phyloP scores from a whole-genome alignment of 2,113 vertebrate species.

The Hystrix cristata region DNA sequence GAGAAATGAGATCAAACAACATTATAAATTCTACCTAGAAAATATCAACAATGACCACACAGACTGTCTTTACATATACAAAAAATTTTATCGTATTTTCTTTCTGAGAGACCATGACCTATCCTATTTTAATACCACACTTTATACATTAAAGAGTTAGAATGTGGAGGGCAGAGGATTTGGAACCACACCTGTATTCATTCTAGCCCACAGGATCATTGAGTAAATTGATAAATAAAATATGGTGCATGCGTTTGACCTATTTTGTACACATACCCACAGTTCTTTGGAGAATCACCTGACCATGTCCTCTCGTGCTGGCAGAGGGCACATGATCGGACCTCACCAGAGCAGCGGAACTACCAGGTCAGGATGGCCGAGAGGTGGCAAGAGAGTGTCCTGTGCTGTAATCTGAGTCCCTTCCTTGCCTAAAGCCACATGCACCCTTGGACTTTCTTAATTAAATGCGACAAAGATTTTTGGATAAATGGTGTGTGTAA shows the following conservation, averaged over 20 bases:
- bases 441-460: neutral
- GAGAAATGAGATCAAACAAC: slow-evolving; percentile 59
- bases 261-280: neutral
- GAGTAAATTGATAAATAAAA: slow-evolving; percentile 2
- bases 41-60: slow-evolving; percentile 51
- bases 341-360: neutral
- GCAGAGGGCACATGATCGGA: neutral
- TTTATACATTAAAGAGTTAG: neutral
- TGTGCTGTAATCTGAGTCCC: neutral
- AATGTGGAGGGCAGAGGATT: neutral
- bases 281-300: neutral
- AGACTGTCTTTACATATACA: neutral
- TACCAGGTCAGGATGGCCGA: neutral
- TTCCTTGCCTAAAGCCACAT: neutral
- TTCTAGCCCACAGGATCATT: neutral
- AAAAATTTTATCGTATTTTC: slow-evolving; percentile 5
- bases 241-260: neutral
- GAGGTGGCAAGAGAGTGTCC: neutral
- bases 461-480: slow-evolving; percentile 9
- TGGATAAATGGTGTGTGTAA: neutral
- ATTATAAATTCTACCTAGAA: slow-evolving; percentile 44
- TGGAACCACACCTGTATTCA: neutral
- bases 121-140: slow-evolving; percentile 21
- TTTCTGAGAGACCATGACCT: slow-evolving; percentile 40
- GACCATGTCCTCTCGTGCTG: neutral